A percentile compares a stretch with the other conserved stretches of the same genome.
Evolutionary conservation across 2,113 vertebrate species (phyloP).

Genomic region (Carettochelys insculpta): DNA sequence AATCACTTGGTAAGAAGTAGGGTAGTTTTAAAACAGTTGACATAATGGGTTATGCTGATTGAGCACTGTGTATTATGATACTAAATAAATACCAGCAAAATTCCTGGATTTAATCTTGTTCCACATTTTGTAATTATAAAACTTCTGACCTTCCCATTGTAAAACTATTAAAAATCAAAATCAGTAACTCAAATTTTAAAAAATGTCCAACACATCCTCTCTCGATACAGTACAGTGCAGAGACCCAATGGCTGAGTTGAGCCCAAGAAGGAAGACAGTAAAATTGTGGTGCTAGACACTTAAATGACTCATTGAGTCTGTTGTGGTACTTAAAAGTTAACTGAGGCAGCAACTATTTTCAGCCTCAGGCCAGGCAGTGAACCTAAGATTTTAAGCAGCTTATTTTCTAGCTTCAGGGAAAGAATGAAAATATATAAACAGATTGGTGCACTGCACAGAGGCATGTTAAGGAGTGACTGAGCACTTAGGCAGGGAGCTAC

Average conservation of each 20-base stretch:
- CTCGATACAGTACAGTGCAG: not conserved
- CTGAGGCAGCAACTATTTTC: not conserved
- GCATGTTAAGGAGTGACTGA: not conserved
- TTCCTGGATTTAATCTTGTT: not conserved
- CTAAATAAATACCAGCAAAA: not conserved
- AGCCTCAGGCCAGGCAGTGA: not conserved
- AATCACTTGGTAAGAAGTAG: not conserved
- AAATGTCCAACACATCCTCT: not conserved
- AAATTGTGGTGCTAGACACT: fast-evolving
- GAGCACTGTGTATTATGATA: not conserved
- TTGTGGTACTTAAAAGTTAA: fast-evolving
- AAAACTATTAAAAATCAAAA: not conserved
- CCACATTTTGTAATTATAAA: not conserved
- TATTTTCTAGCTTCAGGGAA: too few species aligned
- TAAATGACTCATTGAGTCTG: not conserved
- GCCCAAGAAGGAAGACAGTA: not conserved
- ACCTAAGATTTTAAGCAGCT: not conserved
- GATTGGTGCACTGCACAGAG: not conserved
- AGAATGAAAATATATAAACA: too few species aligned
- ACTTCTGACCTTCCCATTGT: not conserved
- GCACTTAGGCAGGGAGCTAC: not conserved
- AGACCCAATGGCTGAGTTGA: not conserved
- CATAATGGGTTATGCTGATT: not conserved
- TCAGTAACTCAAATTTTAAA: not conserved
- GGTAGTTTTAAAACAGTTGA: not conserved